Evolutionary conservation across 1,140 invertebrate species (phyloP).

Genomic region (Caerostris darwini): DNA sequence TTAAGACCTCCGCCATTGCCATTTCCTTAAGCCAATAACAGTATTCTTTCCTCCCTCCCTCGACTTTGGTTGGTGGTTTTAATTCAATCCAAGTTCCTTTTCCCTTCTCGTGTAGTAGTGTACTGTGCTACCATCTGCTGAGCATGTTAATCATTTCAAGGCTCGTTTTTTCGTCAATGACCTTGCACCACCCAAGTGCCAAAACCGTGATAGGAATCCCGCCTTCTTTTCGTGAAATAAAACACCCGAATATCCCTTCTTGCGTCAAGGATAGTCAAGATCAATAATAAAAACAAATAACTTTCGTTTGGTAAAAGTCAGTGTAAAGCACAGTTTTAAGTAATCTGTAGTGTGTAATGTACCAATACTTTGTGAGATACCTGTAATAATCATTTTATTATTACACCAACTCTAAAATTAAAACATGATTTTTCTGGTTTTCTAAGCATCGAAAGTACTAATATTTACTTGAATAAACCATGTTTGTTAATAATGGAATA

Average conservation of each 20-base stretch:
- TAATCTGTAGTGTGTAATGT: not conserved
- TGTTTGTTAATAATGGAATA: too few relatives aligned
- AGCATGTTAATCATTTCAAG: not conserved
- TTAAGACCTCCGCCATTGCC: too few relatives aligned
- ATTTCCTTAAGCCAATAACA: too few relatives aligned
- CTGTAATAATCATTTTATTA: too few relatives aligned
- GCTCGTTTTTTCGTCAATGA: not conserved
- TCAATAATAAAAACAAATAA: not conserved
- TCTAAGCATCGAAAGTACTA: too few relatives aligned
- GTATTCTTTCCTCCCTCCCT: too few relatives aligned
- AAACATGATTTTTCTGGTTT: too few relatives aligned
- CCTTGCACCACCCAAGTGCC: not conserved
- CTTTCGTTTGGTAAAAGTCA: too few relatives aligned
- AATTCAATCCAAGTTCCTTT: not conserved
- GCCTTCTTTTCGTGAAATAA: slow-evolving; percentile 8
- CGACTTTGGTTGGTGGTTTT: not conserved
- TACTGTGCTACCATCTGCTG: not conserved
- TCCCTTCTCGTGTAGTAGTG: not conserved
- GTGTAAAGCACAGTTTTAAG: not conserved
- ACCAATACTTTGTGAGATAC: too few relatives aligned
- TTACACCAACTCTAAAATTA: too few relatives aligned
- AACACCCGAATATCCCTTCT: not conserved
- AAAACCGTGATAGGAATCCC: not conserved
- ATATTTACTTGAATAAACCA: too few relatives aligned
- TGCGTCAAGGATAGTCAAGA: not conserved